phyloP scores from a whole-genome alignment of 1,140 invertebrate genomes.

The Eurosta solidaginis region DNA sequence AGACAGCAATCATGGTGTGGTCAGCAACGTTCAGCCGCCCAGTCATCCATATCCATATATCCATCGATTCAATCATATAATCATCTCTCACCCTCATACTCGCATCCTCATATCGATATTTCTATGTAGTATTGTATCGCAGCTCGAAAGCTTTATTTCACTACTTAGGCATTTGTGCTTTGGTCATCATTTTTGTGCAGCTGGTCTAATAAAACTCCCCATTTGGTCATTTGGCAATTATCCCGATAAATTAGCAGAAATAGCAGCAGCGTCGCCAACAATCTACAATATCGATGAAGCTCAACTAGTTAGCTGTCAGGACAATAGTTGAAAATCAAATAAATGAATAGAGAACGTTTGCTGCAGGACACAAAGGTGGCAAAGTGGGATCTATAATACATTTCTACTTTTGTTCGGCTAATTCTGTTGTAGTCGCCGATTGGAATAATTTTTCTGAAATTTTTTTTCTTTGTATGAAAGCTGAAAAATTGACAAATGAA shows the following conservation, averaged over 20 bases:
- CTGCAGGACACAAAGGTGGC: not conserved
- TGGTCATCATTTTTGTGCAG: constrained; percentile 38
- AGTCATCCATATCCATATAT: constrained; percentile 5
- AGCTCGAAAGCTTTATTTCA: constrained; percentile 2
- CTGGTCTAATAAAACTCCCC: constrained; percentile 40
- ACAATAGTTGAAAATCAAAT: constrained; percentile 37
- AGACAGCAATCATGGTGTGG: not conserved
- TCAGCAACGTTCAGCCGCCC: too few species aligned
- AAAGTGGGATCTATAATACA: not conserved
- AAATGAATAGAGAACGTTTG: constrained; percentile 31
- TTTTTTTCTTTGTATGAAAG: not conserved
- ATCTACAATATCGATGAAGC: not conserved
- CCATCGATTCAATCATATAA: not conserved
- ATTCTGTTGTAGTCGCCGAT: not conserved
- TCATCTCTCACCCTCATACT: not conserved
- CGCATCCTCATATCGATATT: not conserved
- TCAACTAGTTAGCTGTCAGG: not conserved
- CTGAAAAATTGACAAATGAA: constrained; percentile 22
- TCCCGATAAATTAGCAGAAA: constrained; percentile 40
- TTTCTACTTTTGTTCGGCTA: too few species aligned
- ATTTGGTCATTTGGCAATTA: constrained; percentile 42
- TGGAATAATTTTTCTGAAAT: not conserved
- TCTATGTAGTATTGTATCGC: not conserved
- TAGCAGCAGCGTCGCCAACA: not conserved
- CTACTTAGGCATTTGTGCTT: constrained; percentile 32